Evolutionary conservation across 2,797 vertebrate species (phyloP).

Genomic region (Phrynocephalus guinanensis): DNA sequence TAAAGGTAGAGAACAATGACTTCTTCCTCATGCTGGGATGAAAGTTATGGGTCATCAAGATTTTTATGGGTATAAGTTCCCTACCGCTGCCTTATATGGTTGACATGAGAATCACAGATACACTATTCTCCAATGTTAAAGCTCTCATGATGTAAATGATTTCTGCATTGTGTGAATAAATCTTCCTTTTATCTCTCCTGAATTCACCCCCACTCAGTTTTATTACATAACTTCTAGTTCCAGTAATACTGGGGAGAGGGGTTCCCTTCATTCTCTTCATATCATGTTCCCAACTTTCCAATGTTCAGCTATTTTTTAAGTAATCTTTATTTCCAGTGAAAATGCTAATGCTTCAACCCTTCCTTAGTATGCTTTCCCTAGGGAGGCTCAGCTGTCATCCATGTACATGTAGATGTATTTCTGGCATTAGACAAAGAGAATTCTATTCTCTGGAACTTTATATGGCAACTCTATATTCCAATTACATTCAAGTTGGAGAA

Average conservation of each 20-base stretch:
- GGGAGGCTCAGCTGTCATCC: neutral
- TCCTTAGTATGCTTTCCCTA: neutral
- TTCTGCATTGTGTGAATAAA: neutral
- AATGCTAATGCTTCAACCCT: neutral
- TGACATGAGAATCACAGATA: no score
- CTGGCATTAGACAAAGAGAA: neutral
- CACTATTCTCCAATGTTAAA: neutral
- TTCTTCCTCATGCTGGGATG: no score
- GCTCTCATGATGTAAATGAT: neutral
- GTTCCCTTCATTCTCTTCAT: neutral
- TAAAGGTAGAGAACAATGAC: no score
- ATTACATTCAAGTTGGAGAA: neutral
- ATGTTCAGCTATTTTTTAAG: neutral
- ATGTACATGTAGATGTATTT: neutral
- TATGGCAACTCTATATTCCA: neutral
- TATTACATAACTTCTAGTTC: neutral
- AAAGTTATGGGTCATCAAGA: no score
- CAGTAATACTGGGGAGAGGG: neutral
- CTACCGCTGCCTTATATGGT: no score
- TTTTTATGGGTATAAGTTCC: no score
- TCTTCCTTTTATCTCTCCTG: neutral
- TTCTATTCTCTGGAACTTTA: neutral
- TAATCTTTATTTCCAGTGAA: neutral
- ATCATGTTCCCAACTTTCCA: neutral
- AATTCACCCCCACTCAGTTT: neutral